Evolutionary conservation across 1,140 invertebrate species (phyloP), one percentile per base, ranked within the genome.

Genomic region (Drosophila erecta): DNA sequence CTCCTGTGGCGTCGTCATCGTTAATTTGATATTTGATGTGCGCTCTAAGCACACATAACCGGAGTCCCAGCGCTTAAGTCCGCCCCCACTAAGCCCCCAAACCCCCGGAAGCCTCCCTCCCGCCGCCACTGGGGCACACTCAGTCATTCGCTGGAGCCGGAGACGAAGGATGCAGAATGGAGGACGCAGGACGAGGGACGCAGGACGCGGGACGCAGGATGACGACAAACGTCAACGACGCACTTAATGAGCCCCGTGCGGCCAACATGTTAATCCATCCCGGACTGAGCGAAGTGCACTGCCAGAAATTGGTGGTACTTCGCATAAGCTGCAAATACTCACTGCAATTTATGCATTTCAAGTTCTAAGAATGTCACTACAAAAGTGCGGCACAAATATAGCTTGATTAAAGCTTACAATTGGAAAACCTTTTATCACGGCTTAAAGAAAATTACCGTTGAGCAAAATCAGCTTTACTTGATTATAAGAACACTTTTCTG

Each of bases 221-320:
- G 60, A 75, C 71, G 72, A 76, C 71, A 57, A 62, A 75, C 72
- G 72, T 57, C 60, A 77, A 70, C 73, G 74, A 83, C 60, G 67
- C 79, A 73, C 76, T 84, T 89, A 89, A 89, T 89, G 84, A 89
- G 84, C 79, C 84, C 84, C 84, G 59, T 54, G 84, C 60, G 84
- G 78, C 69, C 71, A 79, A 87, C 83, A 89, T 84, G 84, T 89
- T 89, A 89, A 89, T 84, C 79, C 84, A 77, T 56, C 41, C 74
- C 59, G 58, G 74, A 50, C 66, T 50, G 46, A 67, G 43, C 74
- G 61, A 55, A 40, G 44, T 10, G 40, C 71, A 76, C 60, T 51
- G 64, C 0, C 12, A 33, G 27, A 43, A 67, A 65, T 11, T 5
- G 1, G 7, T 22, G 7, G 6, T n/a, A n/a, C 14, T 10, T 30